phyloP scores from a whole-genome alignment of 92 coral and sea anemone species.

The Porites evermanni region DNA sequence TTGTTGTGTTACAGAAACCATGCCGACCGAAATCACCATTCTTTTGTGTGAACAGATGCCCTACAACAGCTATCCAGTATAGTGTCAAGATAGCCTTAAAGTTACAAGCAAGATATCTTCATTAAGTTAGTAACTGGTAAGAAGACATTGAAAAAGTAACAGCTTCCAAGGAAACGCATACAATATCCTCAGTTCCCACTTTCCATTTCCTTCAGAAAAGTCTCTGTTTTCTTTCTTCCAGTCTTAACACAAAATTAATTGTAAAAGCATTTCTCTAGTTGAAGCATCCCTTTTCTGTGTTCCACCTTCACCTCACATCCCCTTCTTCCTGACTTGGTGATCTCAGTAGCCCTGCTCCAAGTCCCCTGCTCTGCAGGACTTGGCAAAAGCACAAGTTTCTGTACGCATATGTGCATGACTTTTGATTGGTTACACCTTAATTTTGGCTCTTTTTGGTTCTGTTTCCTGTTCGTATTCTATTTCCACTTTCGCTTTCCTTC shows the following conservation, averaged over 20 bases:
- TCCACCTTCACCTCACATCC: background rate
- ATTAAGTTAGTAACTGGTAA: too few relatives aligned
- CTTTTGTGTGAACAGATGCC: too few relatives aligned
- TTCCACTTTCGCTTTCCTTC: constrained; percentile 85
- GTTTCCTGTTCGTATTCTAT: constrained; percentile 93
- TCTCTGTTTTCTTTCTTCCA: background rate
- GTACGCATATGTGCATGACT: background rate
- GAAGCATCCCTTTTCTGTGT: background rate
- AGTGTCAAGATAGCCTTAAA: too few relatives aligned
- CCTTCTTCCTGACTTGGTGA: background rate
- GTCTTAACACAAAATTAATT: background rate
- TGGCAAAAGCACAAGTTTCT: background rate
- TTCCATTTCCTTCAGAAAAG: background rate
- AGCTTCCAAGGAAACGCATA: too few relatives aligned
- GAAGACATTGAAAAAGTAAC: too few relatives aligned
- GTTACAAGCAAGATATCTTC: too few relatives aligned
- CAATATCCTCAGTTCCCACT: too few relatives aligned
- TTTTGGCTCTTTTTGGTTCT: constrained; percentile 71
- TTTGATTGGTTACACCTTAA: constrained; percentile 48
- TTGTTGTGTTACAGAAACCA: too few relatives aligned
- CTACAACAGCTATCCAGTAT: too few relatives aligned
- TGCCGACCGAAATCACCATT: too few relatives aligned
- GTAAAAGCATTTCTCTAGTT: background rate
- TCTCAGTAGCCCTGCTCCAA: background rate
- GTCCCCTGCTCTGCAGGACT: background rate